phyloP scores from a whole-genome alignment of 2,888 invertebrate species.

The Oscheius sp. region DNA sequence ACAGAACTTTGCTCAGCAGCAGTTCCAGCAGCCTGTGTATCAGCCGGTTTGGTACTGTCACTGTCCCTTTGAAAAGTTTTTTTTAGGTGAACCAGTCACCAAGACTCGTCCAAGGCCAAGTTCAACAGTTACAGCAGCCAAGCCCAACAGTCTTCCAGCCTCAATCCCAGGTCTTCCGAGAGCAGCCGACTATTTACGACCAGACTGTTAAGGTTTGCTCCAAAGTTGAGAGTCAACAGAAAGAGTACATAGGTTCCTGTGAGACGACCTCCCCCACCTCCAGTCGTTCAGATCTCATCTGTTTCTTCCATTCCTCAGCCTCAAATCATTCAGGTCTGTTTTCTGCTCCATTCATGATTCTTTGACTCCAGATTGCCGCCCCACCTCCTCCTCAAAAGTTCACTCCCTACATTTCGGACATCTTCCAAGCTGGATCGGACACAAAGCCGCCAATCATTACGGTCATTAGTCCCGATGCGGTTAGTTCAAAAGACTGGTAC shows the following conservation, averaged over 20 bases:
- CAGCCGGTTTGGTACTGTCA: neutral
- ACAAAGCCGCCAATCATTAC: conserved; percentile 27
- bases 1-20: conserved; percentile 7
- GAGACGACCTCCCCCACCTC: conserved; percentile 16
- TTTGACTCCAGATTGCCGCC: conserved; percentile 30
- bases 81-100: conserved; percentile 1
- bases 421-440: conserved; percentile 21
- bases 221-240: too few relatives aligned
- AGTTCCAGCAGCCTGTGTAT: neutral
- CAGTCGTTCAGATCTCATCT: neutral
- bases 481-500: neutral
- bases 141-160: neutral
- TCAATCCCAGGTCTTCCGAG: conserved; percentile 1
- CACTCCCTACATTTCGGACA: conserved; percentile 44
- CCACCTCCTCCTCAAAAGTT: conserved; percentile 57
- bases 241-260: neutral
- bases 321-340: conserved; percentile 29
- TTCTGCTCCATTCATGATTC: neutral
- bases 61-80: neutral
- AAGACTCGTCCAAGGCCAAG: neutral
- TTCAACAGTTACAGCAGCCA: conserved; percentile 7
- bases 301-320: conserved; percentile 8
- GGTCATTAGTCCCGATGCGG: conserved; percentile 18
- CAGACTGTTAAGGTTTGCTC: conserved; percentile 27
- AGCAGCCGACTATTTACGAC: conserved; percentile 29